Evolutionary conservation across 1,140 invertebrate species (phyloP).

Genomic region (Diuraphis noxia): DNA sequence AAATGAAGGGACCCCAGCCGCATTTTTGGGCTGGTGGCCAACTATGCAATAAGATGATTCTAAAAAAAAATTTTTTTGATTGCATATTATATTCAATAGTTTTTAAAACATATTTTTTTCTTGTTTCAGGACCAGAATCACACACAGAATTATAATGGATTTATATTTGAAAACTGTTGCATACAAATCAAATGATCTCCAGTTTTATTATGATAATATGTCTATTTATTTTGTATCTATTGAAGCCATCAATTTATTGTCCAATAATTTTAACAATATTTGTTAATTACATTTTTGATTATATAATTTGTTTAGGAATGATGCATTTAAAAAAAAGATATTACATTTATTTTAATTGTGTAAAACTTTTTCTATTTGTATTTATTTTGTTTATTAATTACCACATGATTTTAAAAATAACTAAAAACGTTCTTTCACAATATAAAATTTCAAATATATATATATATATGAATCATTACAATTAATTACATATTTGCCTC

Average conservation of each 20-base stretch:
- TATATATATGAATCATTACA: not conserved
- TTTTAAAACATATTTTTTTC: not conserved
- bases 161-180: slow-evolving; percentile 37
- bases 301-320: slow-evolving; percentile 1
- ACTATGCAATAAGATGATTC: no score
- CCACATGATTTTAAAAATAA: not conserved
- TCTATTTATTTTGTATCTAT: slow-evolving; percentile 12
- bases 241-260: not conserved
- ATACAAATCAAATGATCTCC: slow-evolving; percentile 45
- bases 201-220: slow-evolving; percentile 11
- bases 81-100: not conserved
- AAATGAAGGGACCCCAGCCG: no score
- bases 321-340: not conserved
- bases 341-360: slow-evolving; percentile 4
- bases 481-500: slow-evolving; percentile 51
- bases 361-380: not conserved
- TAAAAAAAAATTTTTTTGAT: no score
- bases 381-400: not conserved
- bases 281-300: slow-evolving; percentile 13
- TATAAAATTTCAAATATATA: not conserved
- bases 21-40: no score
- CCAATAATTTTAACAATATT: not conserved
- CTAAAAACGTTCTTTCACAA: not conserved
- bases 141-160: slow-evolving; percentile 43
- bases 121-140: slow-evolving; percentile 8